Evolutionary conservation across 2,113 vertebrate genomes (phyloP).

Genomic region (Leuciscus idus): DNA sequence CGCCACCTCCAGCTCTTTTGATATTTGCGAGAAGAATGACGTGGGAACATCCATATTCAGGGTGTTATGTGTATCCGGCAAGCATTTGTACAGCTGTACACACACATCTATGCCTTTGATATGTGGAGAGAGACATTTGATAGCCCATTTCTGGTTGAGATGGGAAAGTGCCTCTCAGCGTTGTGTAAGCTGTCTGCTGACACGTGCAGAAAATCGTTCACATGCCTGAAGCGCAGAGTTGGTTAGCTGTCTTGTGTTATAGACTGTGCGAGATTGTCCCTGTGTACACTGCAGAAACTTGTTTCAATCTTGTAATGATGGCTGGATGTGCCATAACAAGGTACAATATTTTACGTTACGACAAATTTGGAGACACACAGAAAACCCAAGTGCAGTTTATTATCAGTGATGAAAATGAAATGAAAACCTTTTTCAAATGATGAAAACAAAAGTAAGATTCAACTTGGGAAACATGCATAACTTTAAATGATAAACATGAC

Average conservation of each 20-base stretch:
- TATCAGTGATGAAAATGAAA: not conserved
- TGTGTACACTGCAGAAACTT: conserved; percentile 4
- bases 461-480: not conserved
- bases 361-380: not conserved
- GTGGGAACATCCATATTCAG: conserved; percentile 9
- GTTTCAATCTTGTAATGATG: conserved; percentile 22
- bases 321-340: not conserved
- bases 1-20: conserved; percentile 8
- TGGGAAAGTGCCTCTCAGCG: conserved; percentile 23
- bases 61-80: not conserved
- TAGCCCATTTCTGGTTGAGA: conserved; percentile 18
- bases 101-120: conserved; percentile 19
- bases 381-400: not conserved
- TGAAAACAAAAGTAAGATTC: not conserved
- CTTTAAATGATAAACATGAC: not conserved
- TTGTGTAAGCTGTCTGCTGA: conserved; percentile 45
- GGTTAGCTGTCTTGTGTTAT: conserved; percentile 37
- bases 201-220: conserved; percentile 23
- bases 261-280: not conserved
- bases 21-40: not conserved
- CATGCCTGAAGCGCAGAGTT: not conserved
- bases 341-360: not conserved
- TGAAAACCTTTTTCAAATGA: not conserved
- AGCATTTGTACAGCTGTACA: conserved; percentile 2
- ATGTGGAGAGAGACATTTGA: conserved; percentile 11